phyloP scores from a whole-genome alignment of 37 sponge, comb jelly and placozoan genomes.

The Ephydatia muelleri region DNA sequence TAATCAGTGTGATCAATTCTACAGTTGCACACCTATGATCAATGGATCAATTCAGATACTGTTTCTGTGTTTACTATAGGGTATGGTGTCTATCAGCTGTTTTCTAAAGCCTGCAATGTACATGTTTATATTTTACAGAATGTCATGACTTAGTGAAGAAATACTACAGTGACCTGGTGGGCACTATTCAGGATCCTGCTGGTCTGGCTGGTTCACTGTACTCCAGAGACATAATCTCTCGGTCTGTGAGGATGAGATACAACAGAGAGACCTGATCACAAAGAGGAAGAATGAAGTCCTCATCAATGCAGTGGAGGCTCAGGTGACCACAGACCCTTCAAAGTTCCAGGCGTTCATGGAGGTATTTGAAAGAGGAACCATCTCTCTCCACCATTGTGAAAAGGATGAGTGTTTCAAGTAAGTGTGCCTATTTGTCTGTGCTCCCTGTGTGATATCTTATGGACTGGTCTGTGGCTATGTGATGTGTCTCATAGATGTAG shows the following conservation, averaged over 20 bases:
- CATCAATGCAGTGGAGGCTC: neutral
- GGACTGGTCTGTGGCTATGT: no score
- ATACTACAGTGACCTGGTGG: neutral
- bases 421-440: no score
- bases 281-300: neutral
- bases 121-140: neutral
- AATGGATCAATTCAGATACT: no score
- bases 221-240: neutral
- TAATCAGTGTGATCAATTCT: no score
- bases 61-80: no score
- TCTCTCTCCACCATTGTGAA: neutral
- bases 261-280: neutral
- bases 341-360: neutral
- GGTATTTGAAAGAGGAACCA: neutral
- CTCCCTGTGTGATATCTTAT: no score
- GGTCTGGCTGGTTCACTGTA: neutral
- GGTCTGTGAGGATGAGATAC: neutral
- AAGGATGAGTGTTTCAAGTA: neutral
- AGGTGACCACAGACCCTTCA: neutral
- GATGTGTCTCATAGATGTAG: no score
- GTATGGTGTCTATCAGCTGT: no score
- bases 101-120: neutral
- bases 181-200: neutral
- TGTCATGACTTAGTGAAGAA: neutral
- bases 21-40: no score